Conservation (phyloP, 2,113 vertebrate genomes). For the Merops nubicus region DNA sequence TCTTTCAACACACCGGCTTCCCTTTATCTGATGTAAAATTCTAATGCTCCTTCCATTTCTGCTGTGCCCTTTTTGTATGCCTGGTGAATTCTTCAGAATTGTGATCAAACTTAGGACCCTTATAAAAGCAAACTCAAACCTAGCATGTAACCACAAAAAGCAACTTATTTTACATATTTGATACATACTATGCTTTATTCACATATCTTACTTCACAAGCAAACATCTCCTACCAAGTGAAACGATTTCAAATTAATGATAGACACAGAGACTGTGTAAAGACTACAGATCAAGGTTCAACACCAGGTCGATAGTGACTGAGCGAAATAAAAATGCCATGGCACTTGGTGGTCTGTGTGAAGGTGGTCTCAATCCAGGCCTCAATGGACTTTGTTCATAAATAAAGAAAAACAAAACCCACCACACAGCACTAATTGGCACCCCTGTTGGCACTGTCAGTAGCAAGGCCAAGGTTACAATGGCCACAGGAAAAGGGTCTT, state of each 20-base stretch:
- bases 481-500: background rate
- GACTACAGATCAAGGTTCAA: background rate
- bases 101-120: background rate
- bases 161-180: background rate
- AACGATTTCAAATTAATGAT: background rate
- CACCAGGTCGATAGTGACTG: background rate
- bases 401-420: background rate
- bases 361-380: background rate
- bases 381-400: conserved; percentile 21
- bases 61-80: background rate
- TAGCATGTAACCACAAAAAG: background rate
- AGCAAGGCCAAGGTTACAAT: background rate
- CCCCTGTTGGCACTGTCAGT: conserved; percentile 3
- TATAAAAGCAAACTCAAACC: background rate
- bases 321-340: background rate
- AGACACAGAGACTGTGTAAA: background rate
- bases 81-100: background rate
- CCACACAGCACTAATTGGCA: conserved; percentile 33
- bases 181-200: background rate
- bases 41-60: background rate
- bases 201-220: background rate
- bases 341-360: background rate
- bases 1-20: background rate
- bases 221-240: background rate
- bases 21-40: background rate